These are phyloP conservation scores for Tiliacea citrago DNA, from an alignment of 2,888 invertebrate species.

Conservation along the genomic window DNA sequence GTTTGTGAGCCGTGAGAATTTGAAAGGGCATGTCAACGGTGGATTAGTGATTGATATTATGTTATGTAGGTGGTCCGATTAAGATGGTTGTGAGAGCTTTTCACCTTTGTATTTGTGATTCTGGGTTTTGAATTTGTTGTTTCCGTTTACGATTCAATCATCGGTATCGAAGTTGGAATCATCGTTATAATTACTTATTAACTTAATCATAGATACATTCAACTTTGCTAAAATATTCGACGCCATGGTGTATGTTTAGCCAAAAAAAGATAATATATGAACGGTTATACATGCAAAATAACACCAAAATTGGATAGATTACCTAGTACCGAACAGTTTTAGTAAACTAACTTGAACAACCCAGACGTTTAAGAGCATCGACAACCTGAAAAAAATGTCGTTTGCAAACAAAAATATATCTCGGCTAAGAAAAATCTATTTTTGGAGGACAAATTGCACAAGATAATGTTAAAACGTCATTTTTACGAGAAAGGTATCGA, in stretches of 20 bases:
- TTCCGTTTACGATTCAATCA: not conserved
- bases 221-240: not conserved
- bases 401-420: constrained; percentile 13
- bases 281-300: not conserved
- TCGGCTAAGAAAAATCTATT: constrained; percentile 37
- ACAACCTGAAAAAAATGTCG: constrained; percentile 22
- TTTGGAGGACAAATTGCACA: constrained; percentile 41
- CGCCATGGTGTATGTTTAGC: too few species aligned
- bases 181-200: not conserved
- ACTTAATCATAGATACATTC: not conserved
- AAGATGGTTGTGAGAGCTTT: constrained; percentile 19
- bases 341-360: not conserved
- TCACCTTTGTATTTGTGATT: constrained; percentile 19
- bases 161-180: not conserved
- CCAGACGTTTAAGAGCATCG: not conserved
- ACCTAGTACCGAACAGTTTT: not conserved
- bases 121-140: not conserved
- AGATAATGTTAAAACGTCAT: constrained; percentile 61
- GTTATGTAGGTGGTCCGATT: constrained; percentile 71
- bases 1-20: constrained; percentile 85
- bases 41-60: constrained; percentile 70
- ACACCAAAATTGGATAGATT: not conserved
- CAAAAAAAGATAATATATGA: too few species aligned
- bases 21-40: constrained; percentile 79
- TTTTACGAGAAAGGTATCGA: constrained; percentile 63